Percentiles rank a stretch among this genome's conserved stretches.
These are phyloP conservation scores for Pollenia amentaria DNA, from an alignment of 2,888 invertebrate species.

Conservation along the genomic window DNA sequence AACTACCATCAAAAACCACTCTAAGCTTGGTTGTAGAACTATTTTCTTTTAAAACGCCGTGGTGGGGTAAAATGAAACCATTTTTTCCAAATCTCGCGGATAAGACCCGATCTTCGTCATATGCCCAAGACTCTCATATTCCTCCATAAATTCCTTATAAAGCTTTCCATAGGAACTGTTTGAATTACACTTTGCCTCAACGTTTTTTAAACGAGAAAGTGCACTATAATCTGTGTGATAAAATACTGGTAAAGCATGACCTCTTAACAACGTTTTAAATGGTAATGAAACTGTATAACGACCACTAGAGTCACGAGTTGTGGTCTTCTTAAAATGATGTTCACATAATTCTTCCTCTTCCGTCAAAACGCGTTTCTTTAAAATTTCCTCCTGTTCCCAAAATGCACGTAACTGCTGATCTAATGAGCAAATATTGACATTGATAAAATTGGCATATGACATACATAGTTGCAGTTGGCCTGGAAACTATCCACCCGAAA, in stretches of 20 bases:
- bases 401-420: constrained; percentile 43
- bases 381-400: constrained; percentile 59
- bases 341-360: constrained; percentile 53
- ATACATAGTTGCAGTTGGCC: too few species aligned
- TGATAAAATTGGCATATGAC: constrained; percentile 19
- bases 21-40: too few species aligned
- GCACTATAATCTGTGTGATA: too few species aligned
- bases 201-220: too few species aligned
- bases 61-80: constrained; percentile 51
- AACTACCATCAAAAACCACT: too few species aligned
- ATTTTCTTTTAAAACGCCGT: constrained; percentile 42
- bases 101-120: too few species aligned
- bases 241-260: constrained; percentile 18
- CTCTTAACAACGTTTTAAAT: constrained; percentile 38
- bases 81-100: too few species aligned
- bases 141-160: too few species aligned
- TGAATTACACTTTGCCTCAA: constrained; percentile 16
- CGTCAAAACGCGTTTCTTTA: constrained; percentile 20
- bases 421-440: constrained; percentile 37
- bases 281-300: constrained; percentile 54
- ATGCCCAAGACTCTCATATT: too few species aligned
- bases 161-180: too few species aligned
- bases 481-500: constrained; percentile 58
- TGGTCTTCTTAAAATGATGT: constrained; percentile 47
- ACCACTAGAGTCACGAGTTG: constrained; percentile 26